Base-by-base conservation (phyloP, 2,113 vertebrate genomes). In the Microtus richardsoni region DNA sequence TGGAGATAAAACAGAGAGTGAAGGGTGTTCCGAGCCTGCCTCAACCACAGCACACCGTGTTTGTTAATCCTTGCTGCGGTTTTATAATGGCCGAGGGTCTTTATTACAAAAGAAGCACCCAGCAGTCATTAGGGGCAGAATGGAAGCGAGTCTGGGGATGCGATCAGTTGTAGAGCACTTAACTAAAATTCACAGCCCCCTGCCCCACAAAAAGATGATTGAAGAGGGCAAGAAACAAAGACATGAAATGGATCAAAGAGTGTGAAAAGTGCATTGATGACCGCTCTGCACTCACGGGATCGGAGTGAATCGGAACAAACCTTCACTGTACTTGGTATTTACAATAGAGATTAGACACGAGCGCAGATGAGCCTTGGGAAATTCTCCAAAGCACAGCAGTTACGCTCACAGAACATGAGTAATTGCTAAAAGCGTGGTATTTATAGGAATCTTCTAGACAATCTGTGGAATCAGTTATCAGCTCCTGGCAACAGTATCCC, bases 31-130 rank as follows among this genome's bases (percentile, higher is more conserved):
- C 2, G 36, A 39, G 7, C 7, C 88, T 16, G 41, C 44, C 26
- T 5, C 21, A 14, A 22, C 0, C 52, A 2, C 1, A 62, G 4
- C 52, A 16, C 0, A 0, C 30, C 9, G 49, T 0, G 14, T 60
- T 16, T 9, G 11, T 2, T 28, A 74, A 36, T 47, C 21, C 36
- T 41, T 39, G 5, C 7, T 17, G n/a, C 0, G 1, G 28, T 41
- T 44, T 19, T 36, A 10, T 8, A 41, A 79, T 2, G 16, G 5
- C 1, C 1, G 6, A 5, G 14, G 68, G 54, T 60, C 84, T 90
- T 87, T 8, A 36, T 71, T n/a, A 41, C 88, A 73, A 79, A 66
- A 78, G 62, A 84, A 66, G 74, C 11, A 16, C 30, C 85, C 33
- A 1, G 14, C 58, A 11, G 39, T 12, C 24, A 26, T 24, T 36